A percentile compares a stretch with the other conserved stretches of the same genome.
phyloP scores from a whole-genome alignment of 2,888 invertebrate genomes.

The Himalopsyche tibetana region DNA sequence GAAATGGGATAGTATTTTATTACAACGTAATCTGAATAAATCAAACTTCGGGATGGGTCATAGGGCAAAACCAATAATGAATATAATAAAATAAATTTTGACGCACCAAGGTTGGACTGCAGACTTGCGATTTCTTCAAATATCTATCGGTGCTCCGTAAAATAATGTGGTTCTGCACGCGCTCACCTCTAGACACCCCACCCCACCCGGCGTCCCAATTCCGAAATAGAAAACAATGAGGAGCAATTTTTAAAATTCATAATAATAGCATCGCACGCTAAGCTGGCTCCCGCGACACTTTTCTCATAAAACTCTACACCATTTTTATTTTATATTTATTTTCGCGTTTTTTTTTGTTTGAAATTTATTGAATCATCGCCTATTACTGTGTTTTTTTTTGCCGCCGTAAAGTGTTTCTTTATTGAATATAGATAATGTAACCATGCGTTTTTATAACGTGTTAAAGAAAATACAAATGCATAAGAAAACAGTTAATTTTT shows the following conservation, averaged over 20 bases:
- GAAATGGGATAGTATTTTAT: too few species aligned
- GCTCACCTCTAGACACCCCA: slow-evolving; percentile 28
- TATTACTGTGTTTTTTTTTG: slow-evolving; percentile 4
- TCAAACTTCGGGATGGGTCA: too few species aligned
- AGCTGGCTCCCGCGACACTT: slow-evolving; percentile 23
- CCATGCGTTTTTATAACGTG: too few species aligned
- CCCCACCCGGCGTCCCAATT: slow-evolving; percentile 10
- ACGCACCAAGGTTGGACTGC: too few species aligned
- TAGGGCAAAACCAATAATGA: too few species aligned
- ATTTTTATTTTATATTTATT: neutral
- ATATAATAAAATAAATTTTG: too few species aligned
- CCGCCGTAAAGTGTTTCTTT: too few species aligned
- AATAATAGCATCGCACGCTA: slow-evolving; percentile 13
- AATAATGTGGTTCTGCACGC: neutral
- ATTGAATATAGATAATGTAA: too few species aligned
- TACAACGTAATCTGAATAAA: too few species aligned
- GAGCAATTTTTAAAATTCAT: slow-evolving; percentile 12
- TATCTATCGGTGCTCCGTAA: neutral
- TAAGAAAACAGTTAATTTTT: too few species aligned
- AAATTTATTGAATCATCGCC: neutral
- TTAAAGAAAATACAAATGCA: too few species aligned
- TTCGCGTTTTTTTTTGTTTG: neutral
- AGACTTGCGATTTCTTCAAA: neutral
- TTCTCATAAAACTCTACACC: slow-evolving; percentile 14
- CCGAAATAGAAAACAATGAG: slow-evolving; percentile 35